These are phyloP conservation scores for Hetaerina americana DNA, from an alignment of 1,140 invertebrate species.

Conservation along the genomic window DNA sequence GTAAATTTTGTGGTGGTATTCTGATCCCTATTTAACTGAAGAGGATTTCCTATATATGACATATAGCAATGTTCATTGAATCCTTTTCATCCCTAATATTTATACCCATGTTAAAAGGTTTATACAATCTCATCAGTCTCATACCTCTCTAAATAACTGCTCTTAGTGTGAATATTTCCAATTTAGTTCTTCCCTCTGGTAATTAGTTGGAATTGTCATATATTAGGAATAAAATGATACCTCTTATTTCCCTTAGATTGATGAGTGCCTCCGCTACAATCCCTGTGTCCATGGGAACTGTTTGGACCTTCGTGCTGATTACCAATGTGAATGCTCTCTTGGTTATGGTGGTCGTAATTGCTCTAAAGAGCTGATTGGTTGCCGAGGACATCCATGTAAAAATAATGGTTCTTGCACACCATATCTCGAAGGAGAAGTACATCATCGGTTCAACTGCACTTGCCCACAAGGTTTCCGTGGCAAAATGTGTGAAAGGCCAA, in stretches of 20 bases:
- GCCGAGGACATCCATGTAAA: slow-evolving; percentile 45
- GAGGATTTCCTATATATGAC: too few species aligned
- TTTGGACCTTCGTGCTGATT: slow-evolving; percentile 59
- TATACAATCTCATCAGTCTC: too few species aligned
- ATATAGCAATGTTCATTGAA: too few species aligned
- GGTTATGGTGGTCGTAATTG: slow-evolving; percentile 88
- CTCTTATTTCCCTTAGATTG: slow-evolving; percentile 31
- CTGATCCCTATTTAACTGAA: too few species aligned
- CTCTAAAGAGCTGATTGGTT: slow-evolving; percentile 64
- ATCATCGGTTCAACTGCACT: slow-evolving; percentile 73
- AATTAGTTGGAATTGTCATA: too few species aligned
- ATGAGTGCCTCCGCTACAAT: slow-evolving; percentile 59
- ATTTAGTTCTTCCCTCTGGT: too few species aligned
- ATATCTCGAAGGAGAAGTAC: slow-evolving; percentile 58
- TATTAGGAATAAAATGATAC: too few species aligned
- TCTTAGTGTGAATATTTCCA: too few species aligned
- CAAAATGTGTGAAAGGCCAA: slow-evolving; percentile 60
- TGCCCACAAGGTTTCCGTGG: slow-evolving; percentile 71
- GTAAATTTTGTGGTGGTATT: too few species aligned
- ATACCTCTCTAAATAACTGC: too few species aligned
- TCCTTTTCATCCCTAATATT: too few species aligned
- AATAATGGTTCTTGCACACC: slow-evolving; percentile 75
- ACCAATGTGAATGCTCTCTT: slow-evolving; percentile 62
- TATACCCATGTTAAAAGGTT: too few species aligned
- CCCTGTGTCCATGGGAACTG: slow-evolving; percentile 74